These are phyloP conservation scores for Montipora capitata DNA, from an alignment of 92 coral and sea anemone species.

Conservation along the genomic window DNA sequence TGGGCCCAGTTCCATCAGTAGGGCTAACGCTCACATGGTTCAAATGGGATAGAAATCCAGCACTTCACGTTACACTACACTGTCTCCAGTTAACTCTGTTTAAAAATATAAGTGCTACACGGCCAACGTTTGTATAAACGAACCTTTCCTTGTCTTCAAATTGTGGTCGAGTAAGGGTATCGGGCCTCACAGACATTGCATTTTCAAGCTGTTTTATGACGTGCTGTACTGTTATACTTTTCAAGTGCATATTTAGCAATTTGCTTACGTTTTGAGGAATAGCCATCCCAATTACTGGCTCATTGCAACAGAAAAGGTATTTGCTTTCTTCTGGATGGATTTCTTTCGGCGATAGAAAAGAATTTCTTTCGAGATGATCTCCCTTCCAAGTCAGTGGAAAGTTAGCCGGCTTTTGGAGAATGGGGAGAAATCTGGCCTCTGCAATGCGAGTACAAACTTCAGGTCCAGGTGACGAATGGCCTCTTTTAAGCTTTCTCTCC, in stretches of 20 bases:
- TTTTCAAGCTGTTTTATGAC: conserved; percentile 48
- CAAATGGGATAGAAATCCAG: too few species aligned
- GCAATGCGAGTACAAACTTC: neutral
- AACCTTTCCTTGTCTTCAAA: too few species aligned
- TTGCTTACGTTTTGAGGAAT: conserved; percentile 24
- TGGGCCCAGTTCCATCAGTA: too few species aligned
- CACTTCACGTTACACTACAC: too few species aligned
- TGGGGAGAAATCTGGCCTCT: conserved; percentile 66
- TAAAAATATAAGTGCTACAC: too few species aligned
- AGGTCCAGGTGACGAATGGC: neutral
- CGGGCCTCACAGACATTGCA: conserved; percentile 30
- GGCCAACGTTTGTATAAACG: too few species aligned
- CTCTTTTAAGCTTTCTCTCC: neutral
- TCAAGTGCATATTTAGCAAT: neutral
- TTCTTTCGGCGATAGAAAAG: conserved; percentile 61
- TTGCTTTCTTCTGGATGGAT: conserved; percentile 38
- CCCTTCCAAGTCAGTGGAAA: conserved; percentile 83
- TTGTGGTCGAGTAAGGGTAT: neutral
- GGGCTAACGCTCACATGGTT: too few species aligned
- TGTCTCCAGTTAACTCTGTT: too few species aligned
- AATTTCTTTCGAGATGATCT: conserved; percentile 29
- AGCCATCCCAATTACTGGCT: conserved; percentile 57
- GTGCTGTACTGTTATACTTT: conserved; percentile 23
- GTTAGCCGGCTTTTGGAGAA: conserved; percentile 53
- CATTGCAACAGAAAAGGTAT: conserved; percentile 70